phyloP scores from a whole-genome alignment of 2,888 invertebrate genomes.

The Agriopis aurantiaria region DNA sequence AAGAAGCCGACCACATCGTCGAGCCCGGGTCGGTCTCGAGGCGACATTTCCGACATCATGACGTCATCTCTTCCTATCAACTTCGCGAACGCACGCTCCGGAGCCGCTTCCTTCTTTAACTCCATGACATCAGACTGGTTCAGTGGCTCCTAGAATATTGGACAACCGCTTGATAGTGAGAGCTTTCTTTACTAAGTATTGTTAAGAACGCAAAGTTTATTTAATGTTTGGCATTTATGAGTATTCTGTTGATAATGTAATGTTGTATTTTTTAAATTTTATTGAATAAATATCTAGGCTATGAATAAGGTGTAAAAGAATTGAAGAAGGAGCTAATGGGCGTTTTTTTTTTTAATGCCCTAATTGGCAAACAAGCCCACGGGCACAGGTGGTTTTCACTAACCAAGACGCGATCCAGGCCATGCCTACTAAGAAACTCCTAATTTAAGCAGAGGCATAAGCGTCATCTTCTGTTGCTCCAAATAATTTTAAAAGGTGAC shows the following conservation, averaged over 20 bases:
- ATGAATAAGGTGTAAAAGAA: neutral
- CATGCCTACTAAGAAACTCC: no score
- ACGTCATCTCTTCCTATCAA: constrained; percentile 75
- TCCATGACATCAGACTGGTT: constrained; percentile 95
- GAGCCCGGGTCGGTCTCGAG: constrained; percentile 69
- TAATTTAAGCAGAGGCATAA: no score
- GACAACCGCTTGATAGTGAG: neutral
- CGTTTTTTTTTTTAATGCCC: no score
- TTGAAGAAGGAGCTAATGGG: neutral
- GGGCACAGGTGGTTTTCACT: no score
- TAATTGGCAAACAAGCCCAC: no score
- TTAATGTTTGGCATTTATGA: constrained; percentile 10
- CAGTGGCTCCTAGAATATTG: constrained; percentile 69
- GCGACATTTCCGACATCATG: constrained; percentile 77
- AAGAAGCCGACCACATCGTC: constrained; percentile 70
- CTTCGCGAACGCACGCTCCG: constrained; percentile 88
- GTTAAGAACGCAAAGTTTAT: neutral
- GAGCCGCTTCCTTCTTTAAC: constrained; percentile 93
- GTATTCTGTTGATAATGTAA: constrained; percentile 1
- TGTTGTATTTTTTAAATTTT: neutral
- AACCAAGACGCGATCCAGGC: no score
- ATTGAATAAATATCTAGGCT: neutral
- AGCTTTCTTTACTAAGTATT: neutral
- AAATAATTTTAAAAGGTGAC: no score
- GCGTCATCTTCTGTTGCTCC: no score